Evolutionary conservation across 2,113 vertebrate species (phyloP).

Genomic region (Pterocles burchelli): DNA sequence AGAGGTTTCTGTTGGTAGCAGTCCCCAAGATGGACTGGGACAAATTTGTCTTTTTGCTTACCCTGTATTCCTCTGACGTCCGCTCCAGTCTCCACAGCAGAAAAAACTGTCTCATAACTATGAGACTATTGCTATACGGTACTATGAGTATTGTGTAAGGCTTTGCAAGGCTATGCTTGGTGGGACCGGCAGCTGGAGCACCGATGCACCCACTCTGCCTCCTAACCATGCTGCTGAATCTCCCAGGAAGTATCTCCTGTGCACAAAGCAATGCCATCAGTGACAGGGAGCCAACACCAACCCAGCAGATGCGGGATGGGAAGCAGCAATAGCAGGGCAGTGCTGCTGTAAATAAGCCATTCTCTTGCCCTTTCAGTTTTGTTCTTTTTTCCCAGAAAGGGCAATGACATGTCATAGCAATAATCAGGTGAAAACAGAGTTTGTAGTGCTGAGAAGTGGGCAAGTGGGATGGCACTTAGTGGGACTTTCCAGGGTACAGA

Average conservation of each 20-base stretch:
- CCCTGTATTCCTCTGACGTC: background rate
- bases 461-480: background rate
- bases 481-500: background rate
- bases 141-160: background rate
- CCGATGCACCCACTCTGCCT: accelerated
- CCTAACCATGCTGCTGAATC: background rate
- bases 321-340: background rate
- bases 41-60: background rate
- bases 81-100: background rate
- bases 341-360: accelerated
- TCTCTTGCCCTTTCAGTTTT: background rate
- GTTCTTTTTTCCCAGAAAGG: background rate
- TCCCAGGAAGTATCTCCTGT: background rate
- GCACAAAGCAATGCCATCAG: background rate
- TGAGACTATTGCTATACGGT: background rate
- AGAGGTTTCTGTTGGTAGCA: background rate
- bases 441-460: background rate
- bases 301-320: background rate
- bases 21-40: accelerated
- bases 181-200: background rate
- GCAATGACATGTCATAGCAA: background rate
- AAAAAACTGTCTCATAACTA: background rate
- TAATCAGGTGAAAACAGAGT: background rate
- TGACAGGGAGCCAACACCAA: accelerated
- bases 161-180: background rate